Base-by-base conservation (phyloP, 2,888 invertebrate species). In the Onchidella celtica region DNA sequence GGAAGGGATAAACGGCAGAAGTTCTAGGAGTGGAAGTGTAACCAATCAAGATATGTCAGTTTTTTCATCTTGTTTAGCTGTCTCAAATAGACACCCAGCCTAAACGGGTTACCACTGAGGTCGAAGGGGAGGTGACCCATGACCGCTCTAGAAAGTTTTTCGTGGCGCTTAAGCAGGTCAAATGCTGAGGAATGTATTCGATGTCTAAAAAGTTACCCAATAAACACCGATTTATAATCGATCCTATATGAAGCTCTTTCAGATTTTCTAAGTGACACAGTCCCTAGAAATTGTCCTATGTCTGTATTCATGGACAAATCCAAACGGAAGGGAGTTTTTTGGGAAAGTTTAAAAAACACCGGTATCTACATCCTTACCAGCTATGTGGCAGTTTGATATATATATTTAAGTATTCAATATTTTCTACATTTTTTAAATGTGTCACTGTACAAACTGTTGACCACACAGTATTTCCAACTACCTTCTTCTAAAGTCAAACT, bases 1-100 rank as follows among this genome's bases (percentile, higher is more conserved):
- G n/a, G n/a, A n/a, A n/a, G n/a, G n/a, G n/a, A n/a, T n/a, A n/a
- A n/a, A n/a, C n/a, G n/a, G n/a, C n/a, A n/a, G n/a, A n/a, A n/a
- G n/a, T n/a, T n/a, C n/a, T n/a, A n/a, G n/a, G n/a, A n/a, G n/a
- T n/a, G n/a, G n/a, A n/a, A n/a, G n/a, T n/a, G n/a, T n/a, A n/a
- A n/a, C n/a, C n/a, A n/a, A 73, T 47, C 0, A 14, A 72, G 55
- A 0, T 32, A 3, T n/a, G 21, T 73, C 63, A 83, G 24, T 21
- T 29, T 72, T 11, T 24, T 47, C 63, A 83, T 65, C 2, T 59
- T 24, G 2, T 6, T 24, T 27, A 83, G 40, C 29, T 80, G 72
- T 21, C 59, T 24, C 27, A 84, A 38, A 34, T 84, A 84, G 1
- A 36, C 70, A 0, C 81, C 83, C 40, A 84, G 79, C 4, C 68